Base-by-base conservation (phyloP, 2,888 invertebrate species). In the Chrysotoxum bicinctum region DNA sequence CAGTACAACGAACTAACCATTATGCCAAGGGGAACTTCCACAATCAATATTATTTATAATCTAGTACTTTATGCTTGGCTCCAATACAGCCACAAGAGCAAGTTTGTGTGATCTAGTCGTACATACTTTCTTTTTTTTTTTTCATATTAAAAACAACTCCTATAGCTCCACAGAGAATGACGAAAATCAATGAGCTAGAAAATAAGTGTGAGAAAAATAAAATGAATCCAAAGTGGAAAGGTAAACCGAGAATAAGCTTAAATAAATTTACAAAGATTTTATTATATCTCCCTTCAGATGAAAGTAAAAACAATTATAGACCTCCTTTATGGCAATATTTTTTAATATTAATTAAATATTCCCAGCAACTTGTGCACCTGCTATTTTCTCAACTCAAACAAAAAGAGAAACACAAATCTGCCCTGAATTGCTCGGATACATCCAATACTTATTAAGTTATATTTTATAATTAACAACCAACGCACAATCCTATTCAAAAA, bases 381-480 rank as follows among this genome's bases (percentile, higher is more conserved):
- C 26, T 62, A 30, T 30, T 62, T 62, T 45, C 40, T 30, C 60
- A 62, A 19, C 10, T 16, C 10, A 9, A 9, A 45, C 16, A 16
- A 16, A 43, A 9, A 6, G 26, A 26, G 26, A 26, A 14, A 58
- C 12, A 37, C 19, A 37, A 19, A 37, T 14, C 7, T 58, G 21
- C 21, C 3, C 12, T 12, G 35, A 37, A 35, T 60, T 23, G 40
- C 60, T 60, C 10, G 16, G 12, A 60, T 40, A 64, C 35, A 21
- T 66, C 32, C 64, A 66, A 66, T 66, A n/a, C n/a, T n/a, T n/a
- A 66, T 66, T 48, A 66, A 66, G 64, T 48, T 64, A 64, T 66
- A 48, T 66, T 66, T 66, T 66, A 66, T 48, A 45, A 66, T 66
- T 66, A 66, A 66, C 64, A 66, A 21, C 62, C 26, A 62, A 23